Evolutionary conservation across 2,888 invertebrate species (phyloP).

Genomic region (Stenodema calcarata): DNA sequence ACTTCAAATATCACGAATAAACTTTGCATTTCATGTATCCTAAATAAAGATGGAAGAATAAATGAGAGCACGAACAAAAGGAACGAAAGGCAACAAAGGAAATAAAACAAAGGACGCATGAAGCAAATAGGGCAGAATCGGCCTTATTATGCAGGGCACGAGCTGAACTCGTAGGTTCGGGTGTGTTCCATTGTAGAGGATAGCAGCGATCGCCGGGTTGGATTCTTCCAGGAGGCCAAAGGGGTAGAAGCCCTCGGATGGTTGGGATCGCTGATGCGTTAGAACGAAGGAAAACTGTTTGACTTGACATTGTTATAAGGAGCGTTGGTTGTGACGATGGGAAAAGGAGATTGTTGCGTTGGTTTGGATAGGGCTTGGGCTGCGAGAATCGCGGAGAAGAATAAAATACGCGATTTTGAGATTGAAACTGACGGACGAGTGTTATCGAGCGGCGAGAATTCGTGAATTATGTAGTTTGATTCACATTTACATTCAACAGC

Average conservation of each 20-base stretch:
- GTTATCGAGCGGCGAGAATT: too few species aligned
- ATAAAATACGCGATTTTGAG: too few species aligned
- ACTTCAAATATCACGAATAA: too few species aligned
- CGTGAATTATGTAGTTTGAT: too few species aligned
- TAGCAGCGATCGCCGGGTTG: background rate
- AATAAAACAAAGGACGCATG: conserved; percentile 5
- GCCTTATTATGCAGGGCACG: conserved; percentile 6
- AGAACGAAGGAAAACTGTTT: background rate
- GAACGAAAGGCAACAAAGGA: background rate
- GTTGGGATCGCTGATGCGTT: background rate
- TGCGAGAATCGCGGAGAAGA: too few species aligned
- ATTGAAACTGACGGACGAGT: too few species aligned
- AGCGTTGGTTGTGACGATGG: too few species aligned
- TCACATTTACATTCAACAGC: too few species aligned
- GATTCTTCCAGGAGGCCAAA: background rate
- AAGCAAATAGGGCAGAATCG: conserved; percentile 1
- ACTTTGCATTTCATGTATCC: background rate
- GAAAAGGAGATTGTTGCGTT: too few species aligned
- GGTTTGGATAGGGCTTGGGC: too few species aligned
- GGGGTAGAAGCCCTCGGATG: too few species aligned
- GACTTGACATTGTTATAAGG: background rate
- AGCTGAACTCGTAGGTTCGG: background rate
- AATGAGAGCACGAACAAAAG: background rate
- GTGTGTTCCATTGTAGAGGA: conserved; percentile 4
- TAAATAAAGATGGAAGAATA: background rate